These are phyloP conservation scores for Dryobotodes eremita DNA, from an alignment of 2,888 invertebrate species.

Conservation along the genomic window DNA sequence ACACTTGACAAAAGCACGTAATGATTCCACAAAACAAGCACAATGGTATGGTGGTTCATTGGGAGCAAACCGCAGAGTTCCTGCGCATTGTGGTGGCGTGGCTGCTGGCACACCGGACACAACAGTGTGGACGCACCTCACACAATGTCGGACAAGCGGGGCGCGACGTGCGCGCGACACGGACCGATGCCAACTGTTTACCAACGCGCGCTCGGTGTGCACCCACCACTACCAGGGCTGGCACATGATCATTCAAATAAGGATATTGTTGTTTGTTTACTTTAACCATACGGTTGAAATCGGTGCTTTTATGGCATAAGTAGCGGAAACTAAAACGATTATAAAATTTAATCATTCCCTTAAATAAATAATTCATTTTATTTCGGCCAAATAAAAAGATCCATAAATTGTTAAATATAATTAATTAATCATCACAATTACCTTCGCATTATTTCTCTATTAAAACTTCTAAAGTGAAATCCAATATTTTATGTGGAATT, in stretches of 20 bases:
- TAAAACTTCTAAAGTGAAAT: background rate
- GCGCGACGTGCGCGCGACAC: conserved; percentile 80
- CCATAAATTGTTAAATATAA: no score
- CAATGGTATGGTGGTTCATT: conserved; percentile 70
- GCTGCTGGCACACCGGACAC: conserved; percentile 48
- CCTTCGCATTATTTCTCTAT: background rate
- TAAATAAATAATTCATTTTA: no score
- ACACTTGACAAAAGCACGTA: conserved; percentile 72
- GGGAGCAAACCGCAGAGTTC: conserved; percentile 82
- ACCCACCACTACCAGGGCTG: conserved; percentile 76
- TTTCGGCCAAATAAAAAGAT: no score
- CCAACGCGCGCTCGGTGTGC: conserved; percentile 79
- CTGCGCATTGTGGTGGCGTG: conserved; percentile 81
- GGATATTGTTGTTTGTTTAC: conserved; percentile 54
- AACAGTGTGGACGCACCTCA: conserved; percentile 63
- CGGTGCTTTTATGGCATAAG: conserved; percentile 12
- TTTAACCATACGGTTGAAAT: conserved; percentile 41
- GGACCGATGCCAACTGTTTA: conserved; percentile 82
- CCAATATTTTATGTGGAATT: background rate
- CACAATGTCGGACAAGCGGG: conserved; percentile 60
- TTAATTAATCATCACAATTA: background rate
- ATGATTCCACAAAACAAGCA: conserved; percentile 71
- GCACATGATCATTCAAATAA: conserved; percentile 59
- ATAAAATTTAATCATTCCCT: conserved; percentile 13
- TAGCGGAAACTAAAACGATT: conserved; percentile 35